Base-by-base conservation (phyloP, 2,888 invertebrate species). In the Tetragonisca angustula region DNA sequence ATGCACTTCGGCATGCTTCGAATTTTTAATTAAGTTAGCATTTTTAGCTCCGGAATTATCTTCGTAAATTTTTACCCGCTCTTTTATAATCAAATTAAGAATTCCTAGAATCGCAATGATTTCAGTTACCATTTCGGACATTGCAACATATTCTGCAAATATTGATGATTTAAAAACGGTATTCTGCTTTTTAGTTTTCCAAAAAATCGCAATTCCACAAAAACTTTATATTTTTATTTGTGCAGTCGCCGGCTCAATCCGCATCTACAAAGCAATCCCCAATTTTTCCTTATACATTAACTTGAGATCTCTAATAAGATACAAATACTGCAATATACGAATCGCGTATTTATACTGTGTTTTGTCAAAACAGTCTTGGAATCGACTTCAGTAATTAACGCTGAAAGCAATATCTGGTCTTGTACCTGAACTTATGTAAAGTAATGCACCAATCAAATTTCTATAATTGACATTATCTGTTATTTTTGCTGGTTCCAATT, bases 371-470 rank as follows among this genome's bases (percentile, higher is more conserved):
- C 77, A 79, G 49, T 73, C 84, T 67, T 87, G 84, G 62, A 67
- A 87, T 49, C 83, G 61, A 54, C 81, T 86, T 59, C 85, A 50
- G 59, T 84, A 87, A 43, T 87, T 81, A n/a, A 85, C 81, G 61
- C 79, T 76, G 50, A 70, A 83, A 64, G 43, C 54, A 27, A 83
- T 81, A 75, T 86, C 84, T 54, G 71, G 64, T 70, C 80, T 80
- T 0, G 82, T 86, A 32, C 50, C 62, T 15, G 70, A 76, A 59
- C 76, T 83, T 17, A 88, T 78, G 52, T 87, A 87, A 32, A 87
- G 54, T 36, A 82, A 61, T 36, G 77, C 82, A 5, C 83, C 79
- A 4, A 84, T 85, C n/a, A 85, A 62, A 74, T 84, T 85, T 65
- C 76, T 84, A 56, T 79, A 87, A 27, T 74, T 73, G 19, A 83